Base-by-base conservation (phyloP, 2,888 invertebrate species). In the Synanthedon myopaeformis region DNA sequence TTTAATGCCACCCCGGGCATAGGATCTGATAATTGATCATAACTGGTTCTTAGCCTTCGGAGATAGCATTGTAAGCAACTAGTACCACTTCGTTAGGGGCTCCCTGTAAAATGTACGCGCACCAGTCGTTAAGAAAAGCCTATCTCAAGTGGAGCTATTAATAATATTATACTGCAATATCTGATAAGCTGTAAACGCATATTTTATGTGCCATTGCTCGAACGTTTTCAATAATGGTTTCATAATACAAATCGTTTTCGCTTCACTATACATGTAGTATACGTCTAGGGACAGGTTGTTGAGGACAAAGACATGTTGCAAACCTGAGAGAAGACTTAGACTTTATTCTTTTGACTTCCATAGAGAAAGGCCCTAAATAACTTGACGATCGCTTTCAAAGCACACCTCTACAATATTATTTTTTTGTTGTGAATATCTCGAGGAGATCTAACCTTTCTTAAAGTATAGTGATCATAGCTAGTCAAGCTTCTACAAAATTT, bases 61-160 rank as follows among this genome's bases (percentile, higher is more conserved):
- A 82, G 86, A 86, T 87, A 86, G 83, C 83, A 87, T 86, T 86
- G 85, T 87, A 76, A 78, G 77, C 69, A 73, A 73, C 82, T 81
- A 76, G 78, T 75, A 72, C 77, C 72, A 79, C 81, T 78, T 83
- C 77, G 83, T 83, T 83, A 83, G 73, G 70, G 72, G 79, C 84
- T 81, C 77, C 83, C 66, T 76, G 81, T 81, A 75, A 73, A 77
- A 76, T 72, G 76, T 66, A 69, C 61, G 65, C 66, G 59, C 59
- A 60, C 68, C 74, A 77, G 74, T 77, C 70, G 75, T 72, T 74
- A 79, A 66, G 74, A 74, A 76, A 74, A 68, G 66, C 69, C 78
- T 80, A 83, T 85, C 83, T 76, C 58, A 61, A 66, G 69, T 55
- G 55, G 54, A 63, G 72, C 82, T 80, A 83, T 85, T 85, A 84